A percentile compares a stretch with the other conserved stretches of the same genome.
Evolutionary conservation across 2,797 vertebrate genomes (phyloP).

Genomic region (Sitta carolinensis): DNA sequence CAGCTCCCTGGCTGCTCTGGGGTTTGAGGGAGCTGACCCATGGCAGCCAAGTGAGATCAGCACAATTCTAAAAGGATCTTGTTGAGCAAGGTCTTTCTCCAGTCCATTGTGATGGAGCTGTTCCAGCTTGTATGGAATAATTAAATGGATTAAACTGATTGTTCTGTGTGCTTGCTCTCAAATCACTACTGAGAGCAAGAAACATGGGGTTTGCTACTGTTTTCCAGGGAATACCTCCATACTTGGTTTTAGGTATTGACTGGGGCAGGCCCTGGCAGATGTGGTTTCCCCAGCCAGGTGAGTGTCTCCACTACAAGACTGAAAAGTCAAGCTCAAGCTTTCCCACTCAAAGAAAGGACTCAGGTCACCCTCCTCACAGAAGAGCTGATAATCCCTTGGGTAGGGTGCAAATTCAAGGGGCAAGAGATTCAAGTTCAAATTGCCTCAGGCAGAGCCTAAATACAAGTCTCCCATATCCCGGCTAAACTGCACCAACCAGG

Average conservation of each 20-base stretch:
- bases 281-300: background rate
- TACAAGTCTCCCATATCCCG: background rate
- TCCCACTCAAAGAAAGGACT: background rate
- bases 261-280: background rate
- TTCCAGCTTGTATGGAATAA: background rate
- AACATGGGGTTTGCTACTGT: background rate
- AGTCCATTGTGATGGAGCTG: background rate
- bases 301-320: background rate
- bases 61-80: background rate
- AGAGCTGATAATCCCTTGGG: background rate
- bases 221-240: background rate
- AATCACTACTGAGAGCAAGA: background rate
- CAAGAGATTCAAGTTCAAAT: conserved; percentile 29
- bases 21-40: background rate
- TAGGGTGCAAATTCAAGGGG: background rate
- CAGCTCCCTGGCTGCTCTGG: background rate
- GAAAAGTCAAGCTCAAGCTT: background rate
- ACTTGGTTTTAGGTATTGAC: background rate
- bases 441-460: background rate
- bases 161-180: background rate
- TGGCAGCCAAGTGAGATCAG: background rate
- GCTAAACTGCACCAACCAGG: background rate
- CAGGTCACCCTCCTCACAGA: background rate
- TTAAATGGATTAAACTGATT: background rate
- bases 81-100: background rate